Base-by-base conservation (phyloP, 2,888 invertebrate species). In the Allacma fusca region DNA sequence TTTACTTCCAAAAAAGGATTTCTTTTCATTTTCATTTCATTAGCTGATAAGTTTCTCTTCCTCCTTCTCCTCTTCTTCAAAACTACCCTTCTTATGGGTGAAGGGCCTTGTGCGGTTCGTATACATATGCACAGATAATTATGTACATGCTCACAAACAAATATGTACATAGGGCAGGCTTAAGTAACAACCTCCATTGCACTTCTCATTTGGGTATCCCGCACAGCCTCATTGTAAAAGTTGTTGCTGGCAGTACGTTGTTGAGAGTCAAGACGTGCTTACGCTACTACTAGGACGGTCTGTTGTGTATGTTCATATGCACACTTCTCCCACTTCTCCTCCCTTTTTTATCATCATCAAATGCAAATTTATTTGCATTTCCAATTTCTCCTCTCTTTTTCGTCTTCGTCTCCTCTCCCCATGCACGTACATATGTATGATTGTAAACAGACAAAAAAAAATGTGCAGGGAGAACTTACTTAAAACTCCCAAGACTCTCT, bases 321-420 rank as follows among this genome's bases (percentile, higher is more conserved):
- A 40, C 40, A 13, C 40, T 40, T 50, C 50, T 50, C 16, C 2
- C n/a, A 16, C 2, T 13, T 50, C 16, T 50, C 50, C 50, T 50
- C 50, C 50, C 19, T 12, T 50, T 16, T 16, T 50, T 16, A 50
- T 50, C 50, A 50, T 50, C 50, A 50, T 50, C 50, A 5, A 16
- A 50, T 50, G 19, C n/a, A 40, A 40, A 40, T 50, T 50, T 50
- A 50, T 50, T 50, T 50, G 50, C 50, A 50, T 12, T 50, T 50
- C 50, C 50, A 50, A 50, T 50, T 50, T 50, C 50, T 50, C 50
- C 19, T 16, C 50, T 50, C 50, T 50, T 50, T 16, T 50, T 50
- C 50, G 2, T 50, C 50, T 50, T 50, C 50, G 1, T 50, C 50
- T 50, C 5, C 19, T 50, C 50, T 16, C 50, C 19, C 16, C 2